A percentile compares a stretch with the other conserved stretches of the same genome.
phyloP scores from a whole-genome alignment of 2,113 vertebrate genomes.

The Benthochromis sp. region DNA sequence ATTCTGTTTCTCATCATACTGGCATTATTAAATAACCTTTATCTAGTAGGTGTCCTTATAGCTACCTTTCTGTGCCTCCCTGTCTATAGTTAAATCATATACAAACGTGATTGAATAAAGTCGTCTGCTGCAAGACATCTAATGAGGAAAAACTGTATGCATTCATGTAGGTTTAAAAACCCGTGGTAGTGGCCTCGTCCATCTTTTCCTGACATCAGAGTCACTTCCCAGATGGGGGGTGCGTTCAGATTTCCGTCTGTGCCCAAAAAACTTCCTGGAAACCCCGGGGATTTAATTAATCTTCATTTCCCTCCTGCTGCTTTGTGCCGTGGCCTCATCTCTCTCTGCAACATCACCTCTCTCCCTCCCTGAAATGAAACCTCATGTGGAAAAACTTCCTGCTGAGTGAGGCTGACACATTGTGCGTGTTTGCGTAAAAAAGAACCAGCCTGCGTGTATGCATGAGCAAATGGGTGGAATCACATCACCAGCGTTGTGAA shows the following conservation, averaged over 20 bases:
- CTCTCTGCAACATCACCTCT: slow-evolving; percentile 2
- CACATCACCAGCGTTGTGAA: not conserved
- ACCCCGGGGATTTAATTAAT: slow-evolving; percentile 52
- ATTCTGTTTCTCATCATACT: not conserved
- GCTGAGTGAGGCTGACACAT: slow-evolving; percentile 3
- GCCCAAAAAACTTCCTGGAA: slow-evolving; percentile 1
- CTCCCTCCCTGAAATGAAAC: slow-evolving; percentile 10
- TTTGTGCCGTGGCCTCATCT: not conserved
- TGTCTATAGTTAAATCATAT: not conserved
- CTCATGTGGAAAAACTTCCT: not conserved
- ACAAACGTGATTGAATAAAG: not conserved
- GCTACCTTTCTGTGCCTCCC: not conserved
- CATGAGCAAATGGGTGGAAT: slow-evolving; percentile 11
- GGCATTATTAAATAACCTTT: not conserved
- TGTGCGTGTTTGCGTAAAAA: not conserved
- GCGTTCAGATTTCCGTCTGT: not conserved
- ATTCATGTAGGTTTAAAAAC: not conserved
- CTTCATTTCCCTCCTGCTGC: slow-evolving; percentile 43
- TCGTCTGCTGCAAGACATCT: not conserved
- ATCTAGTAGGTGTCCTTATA: not conserved
- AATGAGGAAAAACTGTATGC: not conserved
- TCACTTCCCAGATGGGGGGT: not conserved
- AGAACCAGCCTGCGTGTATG: not conserved
- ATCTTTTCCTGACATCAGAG: slow-evolving; percentile 6
- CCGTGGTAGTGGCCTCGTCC: not conserved